Evolutionary conservation across 92 coral and sea anemone genomes (phyloP).

Genomic region (Porites divaricata): DNA sequence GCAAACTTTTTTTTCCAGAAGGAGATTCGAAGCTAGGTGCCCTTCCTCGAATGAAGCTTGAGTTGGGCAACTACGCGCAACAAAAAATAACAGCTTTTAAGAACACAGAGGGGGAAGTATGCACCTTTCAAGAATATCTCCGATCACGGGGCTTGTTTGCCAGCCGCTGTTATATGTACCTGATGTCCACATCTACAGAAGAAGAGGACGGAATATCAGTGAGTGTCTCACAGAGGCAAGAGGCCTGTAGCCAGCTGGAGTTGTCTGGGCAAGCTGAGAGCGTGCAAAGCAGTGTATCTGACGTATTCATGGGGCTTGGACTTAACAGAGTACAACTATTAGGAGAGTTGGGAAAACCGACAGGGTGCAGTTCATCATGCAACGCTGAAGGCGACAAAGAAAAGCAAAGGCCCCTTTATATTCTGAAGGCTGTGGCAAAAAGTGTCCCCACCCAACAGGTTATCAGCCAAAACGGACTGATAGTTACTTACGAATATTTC

Average conservation of each 20-base stretch:
- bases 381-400: neutral
- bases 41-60: conserved; percentile 29
- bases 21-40: conserved; percentile 55
- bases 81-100: conserved; percentile 38
- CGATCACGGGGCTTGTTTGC: conserved; percentile 60
- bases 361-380: conserved; percentile 10
- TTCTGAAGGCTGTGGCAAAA: conserved; percentile 25
- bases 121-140: conserved; percentile 61
- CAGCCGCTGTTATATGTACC: conserved; percentile 49
- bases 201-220: neutral
- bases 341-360: conserved; percentile 32
- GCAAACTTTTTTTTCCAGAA: conserved; percentile 42
- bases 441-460: too few relatives aligned
- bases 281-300: neutral
- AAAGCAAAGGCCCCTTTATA: conserved; percentile 15
- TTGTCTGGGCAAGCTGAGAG: neutral
- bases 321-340: conserved; percentile 20
- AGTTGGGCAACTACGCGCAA: conserved; percentile 63
- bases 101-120: conserved; percentile 48
- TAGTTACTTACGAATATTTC: conserved; percentile 38
- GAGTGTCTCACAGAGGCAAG: neutral
- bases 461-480: conserved; percentile 28
- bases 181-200: conserved; percentile 47
- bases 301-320: conserved; percentile 44
- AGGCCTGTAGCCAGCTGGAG: neutral